phyloP scores from a whole-genome alignment of 2,888 invertebrate species.

The Siphonodentalium dalli region DNA sequence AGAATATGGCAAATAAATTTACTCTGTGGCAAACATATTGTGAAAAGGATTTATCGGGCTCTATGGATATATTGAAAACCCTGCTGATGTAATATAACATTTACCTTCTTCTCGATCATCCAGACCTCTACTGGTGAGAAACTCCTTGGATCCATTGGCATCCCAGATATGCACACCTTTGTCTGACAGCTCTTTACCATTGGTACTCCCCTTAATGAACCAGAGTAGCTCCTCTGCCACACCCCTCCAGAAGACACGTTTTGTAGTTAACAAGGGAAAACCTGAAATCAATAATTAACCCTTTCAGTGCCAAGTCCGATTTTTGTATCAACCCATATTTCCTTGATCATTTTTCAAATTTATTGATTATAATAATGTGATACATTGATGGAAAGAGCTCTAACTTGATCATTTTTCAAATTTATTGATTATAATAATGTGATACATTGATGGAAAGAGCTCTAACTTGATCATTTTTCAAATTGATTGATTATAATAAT shows the following conservation, averaged over 20 bases:
- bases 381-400: too few relatives aligned
- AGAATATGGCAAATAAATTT: background rate
- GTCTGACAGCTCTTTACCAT: conserved; percentile 80
- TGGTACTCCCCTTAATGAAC: conserved; percentile 91
- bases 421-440: too few relatives aligned
- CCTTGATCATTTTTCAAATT: too few relatives aligned
- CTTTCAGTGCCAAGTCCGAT: too few relatives aligned
- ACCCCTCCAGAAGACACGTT: conserved; percentile 89
- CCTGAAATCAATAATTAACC: conserved; percentile 35
- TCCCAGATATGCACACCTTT: conserved; percentile 95
- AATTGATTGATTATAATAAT: too few relatives aligned
- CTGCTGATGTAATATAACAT: too few relatives aligned
- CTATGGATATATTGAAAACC: background rate
- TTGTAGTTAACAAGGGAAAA: conserved; percentile 92
- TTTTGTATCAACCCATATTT: too few relatives aligned
- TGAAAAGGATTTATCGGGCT: background rate
- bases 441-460: too few relatives aligned
- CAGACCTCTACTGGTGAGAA: conserved; percentile 87
- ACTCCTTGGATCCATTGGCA: conserved; percentile 87
- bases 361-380: too few relatives aligned
- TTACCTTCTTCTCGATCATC: conserved; percentile 82
- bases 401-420: too few relatives aligned
- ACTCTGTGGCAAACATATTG: background rate
- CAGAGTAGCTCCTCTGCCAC: conserved; percentile 92
- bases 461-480: too few relatives aligned